Evolutionary conservation across 2,797 vertebrate species (phyloP).

Genomic region (Caiman crocodilus): DNA sequence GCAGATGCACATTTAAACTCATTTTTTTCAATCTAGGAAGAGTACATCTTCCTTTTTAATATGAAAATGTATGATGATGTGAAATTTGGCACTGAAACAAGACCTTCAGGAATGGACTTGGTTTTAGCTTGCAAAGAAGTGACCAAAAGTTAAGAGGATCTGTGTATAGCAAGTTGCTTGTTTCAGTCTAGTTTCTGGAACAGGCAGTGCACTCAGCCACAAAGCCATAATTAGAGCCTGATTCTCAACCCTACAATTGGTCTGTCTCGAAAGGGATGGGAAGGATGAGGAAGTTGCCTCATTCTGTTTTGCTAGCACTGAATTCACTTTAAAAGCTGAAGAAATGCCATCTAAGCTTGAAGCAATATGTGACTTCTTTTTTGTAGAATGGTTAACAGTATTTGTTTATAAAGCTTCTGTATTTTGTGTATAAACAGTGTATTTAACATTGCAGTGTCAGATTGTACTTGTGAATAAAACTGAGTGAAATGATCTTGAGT

Average conservation of each 20-base stretch:
- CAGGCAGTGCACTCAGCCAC: conserved; percentile 18
- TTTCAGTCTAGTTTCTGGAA: conserved; percentile 30
- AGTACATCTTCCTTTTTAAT: neutral
- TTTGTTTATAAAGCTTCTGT: conserved; percentile 74
- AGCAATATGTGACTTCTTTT: conserved; percentile 68
- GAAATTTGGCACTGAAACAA: conserved; percentile 21
- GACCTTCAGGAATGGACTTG: neutral
- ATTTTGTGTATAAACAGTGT: conserved; percentile 25
- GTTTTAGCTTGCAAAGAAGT: conserved; percentile 10
- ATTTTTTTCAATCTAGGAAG: neutral
- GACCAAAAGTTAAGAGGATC: conserved; percentile 67
- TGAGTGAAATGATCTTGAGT: neutral
- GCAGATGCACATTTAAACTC: conserved; percentile 9
- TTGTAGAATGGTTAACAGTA: conserved; percentile 59
- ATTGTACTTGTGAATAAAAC: conserved; percentile 75
- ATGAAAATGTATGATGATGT: neutral
- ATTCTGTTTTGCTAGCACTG: conserved; percentile 50
- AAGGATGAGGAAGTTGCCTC: conserved; percentile 25
- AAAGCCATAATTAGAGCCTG: conserved; percentile 68
- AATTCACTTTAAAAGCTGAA: conserved; percentile 72
- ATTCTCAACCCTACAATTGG: conserved; percentile 23
- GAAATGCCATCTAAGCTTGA: conserved; percentile 57
- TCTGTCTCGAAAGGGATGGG: neutral
- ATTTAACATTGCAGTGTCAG: conserved; percentile 64
- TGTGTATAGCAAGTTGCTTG: neutral